Conservation (phyloP, 2,113 vertebrate species). For the Coryphaenoides rupestris region DNA sequence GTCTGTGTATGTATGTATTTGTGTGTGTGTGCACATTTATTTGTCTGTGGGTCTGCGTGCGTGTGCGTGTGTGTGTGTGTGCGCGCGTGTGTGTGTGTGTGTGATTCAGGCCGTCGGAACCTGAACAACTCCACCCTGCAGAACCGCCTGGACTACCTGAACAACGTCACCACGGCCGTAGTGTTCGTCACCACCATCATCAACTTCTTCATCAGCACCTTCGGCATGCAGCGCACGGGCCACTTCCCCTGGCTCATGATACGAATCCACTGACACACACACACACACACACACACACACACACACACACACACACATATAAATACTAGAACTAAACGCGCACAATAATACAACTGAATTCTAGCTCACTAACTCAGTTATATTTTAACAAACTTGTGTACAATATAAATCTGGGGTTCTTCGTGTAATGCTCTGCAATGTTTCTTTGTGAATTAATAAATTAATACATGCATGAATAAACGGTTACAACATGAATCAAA, state of each 20-base stretch:
- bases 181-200: conserved; percentile 59
- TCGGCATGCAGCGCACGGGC: conserved; percentile 63
- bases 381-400: too few species aligned
- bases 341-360: background rate
- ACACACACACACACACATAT: conserved; percentile 1
- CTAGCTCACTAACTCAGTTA: conserved; percentile 44
- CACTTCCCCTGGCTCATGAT: conserved; percentile 67
- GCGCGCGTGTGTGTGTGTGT: background rate
- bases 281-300: conserved; percentile 2
- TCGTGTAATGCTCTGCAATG: too few species aligned
- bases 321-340: background rate
- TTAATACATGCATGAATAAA: too few species aligned
- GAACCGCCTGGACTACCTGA: conserved; percentile 65
- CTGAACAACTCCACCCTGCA: conserved; percentile 59
- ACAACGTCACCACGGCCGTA: conserved; percentile 57
- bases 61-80: conserved; percentile 14
- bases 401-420: too few species aligned
- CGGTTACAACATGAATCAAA: too few species aligned
- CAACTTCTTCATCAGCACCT: conserved; percentile 68
- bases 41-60: background rate
- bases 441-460: too few species aligned
- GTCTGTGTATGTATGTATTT: background rate
- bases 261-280: conserved; percentile 52
- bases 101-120: conserved; percentile 54
- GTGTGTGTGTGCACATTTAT: background rate